Percentiles rank a stretch among this genome's conserved stretches.
These are phyloP conservation scores for Adineta ricciae DNA, from an alignment of 2,888 invertebrate genomes.

Conservation along the genomic window DNA sequence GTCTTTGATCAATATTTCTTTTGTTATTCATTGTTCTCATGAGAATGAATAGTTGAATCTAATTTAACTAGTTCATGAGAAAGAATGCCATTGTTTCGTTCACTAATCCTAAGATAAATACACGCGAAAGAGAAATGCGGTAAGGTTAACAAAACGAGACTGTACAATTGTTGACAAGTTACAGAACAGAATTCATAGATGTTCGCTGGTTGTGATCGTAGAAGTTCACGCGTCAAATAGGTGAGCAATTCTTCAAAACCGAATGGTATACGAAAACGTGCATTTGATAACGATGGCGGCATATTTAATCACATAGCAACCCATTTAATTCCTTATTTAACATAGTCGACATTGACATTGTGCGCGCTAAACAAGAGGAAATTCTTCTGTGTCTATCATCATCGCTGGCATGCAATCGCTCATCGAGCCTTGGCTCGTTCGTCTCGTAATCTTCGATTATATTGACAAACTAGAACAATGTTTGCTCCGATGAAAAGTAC, in stretches of 20 bases:
- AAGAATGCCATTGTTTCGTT: not conserved
- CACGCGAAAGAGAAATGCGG: too few relatives aligned
- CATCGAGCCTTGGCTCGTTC: too few relatives aligned
- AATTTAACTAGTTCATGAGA: constrained; percentile 3
- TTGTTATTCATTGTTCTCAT: not conserved
- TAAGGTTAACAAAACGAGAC: too few relatives aligned
- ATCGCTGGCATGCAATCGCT: too few relatives aligned
- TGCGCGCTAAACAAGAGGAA: not conserved
- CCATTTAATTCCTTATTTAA: too few relatives aligned
- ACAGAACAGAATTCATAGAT: constrained; percentile 43
- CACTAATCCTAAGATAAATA: not conserved
- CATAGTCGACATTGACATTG: not conserved
- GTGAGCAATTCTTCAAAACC: constrained; percentile 50
- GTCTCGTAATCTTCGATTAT: too few relatives aligned
- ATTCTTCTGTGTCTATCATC: too few relatives aligned
- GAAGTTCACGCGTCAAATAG: constrained; percentile 48
- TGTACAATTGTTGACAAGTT: constrained; percentile 15
- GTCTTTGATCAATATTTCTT: not conserved
- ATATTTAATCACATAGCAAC: constrained; percentile 5
- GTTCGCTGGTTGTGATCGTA: constrained; percentile 47
- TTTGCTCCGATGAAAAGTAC: too few relatives aligned
- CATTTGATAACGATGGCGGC: constrained; percentile 34
- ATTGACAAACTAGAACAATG: too few relatives aligned
- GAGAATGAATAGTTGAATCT: not conserved
- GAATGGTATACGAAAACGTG: constrained; percentile 48